Percentiles rank a stretch among this genome's conserved stretches.
Evolutionary conservation across 2,888 invertebrate genomes (phyloP).

Genomic region (Nemoura dubitans): DNA sequence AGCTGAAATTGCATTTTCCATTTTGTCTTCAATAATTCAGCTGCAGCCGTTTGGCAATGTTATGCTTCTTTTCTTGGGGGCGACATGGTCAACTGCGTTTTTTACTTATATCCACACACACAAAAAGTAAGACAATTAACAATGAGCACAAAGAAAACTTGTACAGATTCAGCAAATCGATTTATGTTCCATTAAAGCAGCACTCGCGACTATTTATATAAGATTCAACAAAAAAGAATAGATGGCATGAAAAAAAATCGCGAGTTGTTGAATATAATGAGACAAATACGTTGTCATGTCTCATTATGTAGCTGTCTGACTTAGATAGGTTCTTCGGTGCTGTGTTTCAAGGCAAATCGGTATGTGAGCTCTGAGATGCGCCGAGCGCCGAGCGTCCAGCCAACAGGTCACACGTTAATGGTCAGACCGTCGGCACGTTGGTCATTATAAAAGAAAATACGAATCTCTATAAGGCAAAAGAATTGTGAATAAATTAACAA

Average conservation of each 20-base stretch:
- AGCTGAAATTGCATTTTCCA: not conserved
- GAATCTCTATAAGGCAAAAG: conserved; percentile 35
- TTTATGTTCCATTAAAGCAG: conserved; percentile 15
- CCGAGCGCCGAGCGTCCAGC: not conserved
- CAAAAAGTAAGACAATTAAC: not conserved
- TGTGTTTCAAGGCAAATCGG: not conserved
- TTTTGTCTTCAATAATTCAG: not conserved
- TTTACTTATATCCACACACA: not conserved
- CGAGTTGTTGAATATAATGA: conserved; percentile 31
- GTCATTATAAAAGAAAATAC: conserved; percentile 32
- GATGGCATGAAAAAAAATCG: not conserved
- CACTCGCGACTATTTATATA: not conserved
- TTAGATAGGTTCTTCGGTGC: not conserved
- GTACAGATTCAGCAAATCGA: conserved; percentile 14
- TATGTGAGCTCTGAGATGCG: not conserved
- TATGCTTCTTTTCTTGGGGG: not conserved
- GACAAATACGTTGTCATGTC: conserved; percentile 43
- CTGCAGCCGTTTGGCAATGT: not conserved
- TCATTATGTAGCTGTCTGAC: conserved; percentile 9
- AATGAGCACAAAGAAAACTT: not conserved
- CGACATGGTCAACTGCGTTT: not conserved
- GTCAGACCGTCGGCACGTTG: not conserved
- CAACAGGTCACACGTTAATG: not conserved
- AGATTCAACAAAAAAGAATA: not conserved
- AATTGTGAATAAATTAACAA: conserved; percentile 37